These are phyloP conservation scores for Theretra japonica DNA, from an alignment of 2,888 invertebrate species.

Conservation along the genomic window DNA sequence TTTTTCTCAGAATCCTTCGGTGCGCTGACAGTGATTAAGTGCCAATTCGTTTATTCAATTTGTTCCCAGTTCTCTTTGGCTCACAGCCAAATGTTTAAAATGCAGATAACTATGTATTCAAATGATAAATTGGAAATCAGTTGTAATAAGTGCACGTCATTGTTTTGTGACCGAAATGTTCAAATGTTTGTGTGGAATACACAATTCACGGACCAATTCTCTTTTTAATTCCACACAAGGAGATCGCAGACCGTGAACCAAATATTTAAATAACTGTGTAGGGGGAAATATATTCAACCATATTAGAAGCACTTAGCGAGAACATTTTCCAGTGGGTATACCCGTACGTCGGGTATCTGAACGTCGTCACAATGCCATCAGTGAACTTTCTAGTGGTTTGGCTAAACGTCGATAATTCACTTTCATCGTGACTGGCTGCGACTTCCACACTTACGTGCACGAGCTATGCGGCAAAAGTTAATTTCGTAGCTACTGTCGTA, in stretches of 20 bases:
- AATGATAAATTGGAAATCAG: slow-evolving; percentile 14
- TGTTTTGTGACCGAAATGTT: not conserved
- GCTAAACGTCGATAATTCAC: slow-evolving; percentile 52
- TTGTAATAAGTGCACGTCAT: slow-evolving; percentile 31
- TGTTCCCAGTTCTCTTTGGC: slow-evolving; percentile 53
- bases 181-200: not conserved
- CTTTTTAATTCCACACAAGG: not conserved
- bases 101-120: slow-evolving; percentile 46
- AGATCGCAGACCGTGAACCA: not conserved
- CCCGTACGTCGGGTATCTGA: slow-evolving; percentile 35
- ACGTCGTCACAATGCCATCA: slow-evolving; percentile 59
- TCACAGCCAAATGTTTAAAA: slow-evolving; percentile 57
- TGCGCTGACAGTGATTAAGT: slow-evolving; percentile 41
- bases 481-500: not conserved
- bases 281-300: slow-evolving; percentile 4
- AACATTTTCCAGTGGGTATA: not conserved
- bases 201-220: slow-evolving; percentile 2
- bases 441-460: slow-evolving; percentile 13
- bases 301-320: slow-evolving; percentile 9
- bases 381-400: slow-evolving; percentile 41
- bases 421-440: slow-evolving; percentile 38
- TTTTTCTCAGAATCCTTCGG: slow-evolving; percentile 27
- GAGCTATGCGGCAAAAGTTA: not conserved
- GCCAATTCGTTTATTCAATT: slow-evolving; percentile 60
- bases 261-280: not conserved